Percentiles rank a stretch among this genome's conserved stretches.
These are phyloP conservation scores for Pollenia labialis DNA, from an alignment of 2,888 invertebrate genomes.

Conservation along the genomic window DNA sequence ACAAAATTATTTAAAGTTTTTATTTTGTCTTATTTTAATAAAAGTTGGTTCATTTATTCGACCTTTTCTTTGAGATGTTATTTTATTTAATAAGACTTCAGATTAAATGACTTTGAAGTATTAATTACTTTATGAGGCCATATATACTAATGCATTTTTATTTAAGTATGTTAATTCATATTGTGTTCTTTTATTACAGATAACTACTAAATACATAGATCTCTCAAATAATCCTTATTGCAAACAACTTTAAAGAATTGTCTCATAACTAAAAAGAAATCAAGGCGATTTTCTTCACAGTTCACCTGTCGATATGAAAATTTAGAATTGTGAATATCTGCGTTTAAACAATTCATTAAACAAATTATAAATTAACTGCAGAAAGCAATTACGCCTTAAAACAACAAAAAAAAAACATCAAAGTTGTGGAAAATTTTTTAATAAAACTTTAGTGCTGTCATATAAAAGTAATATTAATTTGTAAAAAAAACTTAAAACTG, in stretches of 20 bases:
- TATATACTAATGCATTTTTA: conserved; percentile 30
- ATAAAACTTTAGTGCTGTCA: conserved; percentile 12
- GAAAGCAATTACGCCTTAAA: conserved; percentile 11
- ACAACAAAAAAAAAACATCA: not conserved
- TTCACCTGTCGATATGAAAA: conserved; percentile 22
- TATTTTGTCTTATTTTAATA: not conserved
- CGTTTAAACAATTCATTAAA: conserved; percentile 59
- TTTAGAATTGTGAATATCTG: conserved; percentile 51
- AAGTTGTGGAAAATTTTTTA: conserved; percentile 3
- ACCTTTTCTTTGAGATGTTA: too few species aligned
- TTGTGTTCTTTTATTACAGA: conserved; percentile 44
- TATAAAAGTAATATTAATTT: not conserved
- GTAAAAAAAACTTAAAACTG: conserved; percentile 19
- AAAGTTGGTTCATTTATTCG: too few species aligned
- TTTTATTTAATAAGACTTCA: too few species aligned
- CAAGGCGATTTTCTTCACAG: conserved; percentile 17
- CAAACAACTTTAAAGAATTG: conserved; percentile 22
- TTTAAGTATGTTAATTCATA: conserved; percentile 13
- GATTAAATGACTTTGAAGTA: not conserved
- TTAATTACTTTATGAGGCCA: conserved; percentile 46
- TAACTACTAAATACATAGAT: conserved; percentile 51
- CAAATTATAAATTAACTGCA: conserved; percentile 25
- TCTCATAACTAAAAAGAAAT: conserved; percentile 13
- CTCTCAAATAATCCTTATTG: conserved; percentile 52
- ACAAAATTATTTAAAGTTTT: not conserved